Evolutionary conservation across 2,888 invertebrate species (phyloP).

Genomic region (Lagria hirta): DNA sequence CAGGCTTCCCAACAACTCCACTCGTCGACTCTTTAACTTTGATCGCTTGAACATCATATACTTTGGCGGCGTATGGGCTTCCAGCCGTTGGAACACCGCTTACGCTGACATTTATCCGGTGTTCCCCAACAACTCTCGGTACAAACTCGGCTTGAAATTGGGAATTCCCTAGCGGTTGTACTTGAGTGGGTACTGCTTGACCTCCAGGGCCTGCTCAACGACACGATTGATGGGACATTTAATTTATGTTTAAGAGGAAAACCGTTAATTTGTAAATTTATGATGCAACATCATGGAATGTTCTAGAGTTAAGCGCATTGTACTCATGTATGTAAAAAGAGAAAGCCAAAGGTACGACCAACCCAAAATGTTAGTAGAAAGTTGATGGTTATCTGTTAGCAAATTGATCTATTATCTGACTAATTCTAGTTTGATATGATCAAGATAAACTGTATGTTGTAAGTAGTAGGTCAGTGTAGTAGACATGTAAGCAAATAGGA

Average conservation of each 20-base stretch:
- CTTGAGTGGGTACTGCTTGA: conserved; percentile 86
- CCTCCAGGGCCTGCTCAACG: conserved; percentile 80
- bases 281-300: conserved; percentile 31
- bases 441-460: conserved; percentile 10
- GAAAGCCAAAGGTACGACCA: conserved; percentile 2
- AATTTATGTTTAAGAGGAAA: too few species aligned
- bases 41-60: conserved; percentile 91
- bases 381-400: conserved; percentile 12
- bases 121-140: conserved; percentile 88
- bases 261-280: conserved; percentile 19
- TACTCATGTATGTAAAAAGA: conserved; percentile 27
- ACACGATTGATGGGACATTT: conserved; percentile 23
- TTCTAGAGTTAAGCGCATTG: conserved; percentile 14
- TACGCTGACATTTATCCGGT: conserved; percentile 84
- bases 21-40: conserved; percentile 89
- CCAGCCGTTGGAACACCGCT: conserved; percentile 82
- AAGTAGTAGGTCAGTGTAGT: conserved; percentile 19
- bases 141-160: conserved; percentile 89
- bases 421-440: conserved; percentile 5
- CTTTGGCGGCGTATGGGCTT: conserved; percentile 93
- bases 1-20: conserved; percentile 86
- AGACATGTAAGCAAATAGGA: conserved; percentile 19
- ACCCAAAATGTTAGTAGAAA: conserved; percentile 14
- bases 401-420: conserved; percentile 2
- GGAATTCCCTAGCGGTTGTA: conserved; percentile 78